These are phyloP conservation scores for Reticulitermes lucifugus DNA, from an alignment of 2,888 invertebrate genomes.

Conservation along the genomic window DNA sequence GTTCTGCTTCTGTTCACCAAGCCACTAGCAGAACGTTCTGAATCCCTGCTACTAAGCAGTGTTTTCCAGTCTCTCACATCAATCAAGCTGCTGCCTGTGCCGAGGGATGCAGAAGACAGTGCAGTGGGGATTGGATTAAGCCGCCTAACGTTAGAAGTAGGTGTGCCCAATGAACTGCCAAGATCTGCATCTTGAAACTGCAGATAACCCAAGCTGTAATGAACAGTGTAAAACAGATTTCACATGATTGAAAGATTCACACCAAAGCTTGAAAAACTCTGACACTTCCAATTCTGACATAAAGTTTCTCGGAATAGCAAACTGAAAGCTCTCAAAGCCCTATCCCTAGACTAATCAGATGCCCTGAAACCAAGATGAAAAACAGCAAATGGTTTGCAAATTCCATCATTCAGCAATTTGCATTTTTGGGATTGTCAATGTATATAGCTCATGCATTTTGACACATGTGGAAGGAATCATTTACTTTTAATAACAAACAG, in stretches of 20 bases:
- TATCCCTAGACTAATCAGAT: no score
- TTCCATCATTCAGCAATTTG: no score
- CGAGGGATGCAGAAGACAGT: constrained; percentile 26
- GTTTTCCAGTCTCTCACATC: constrained; percentile 36
- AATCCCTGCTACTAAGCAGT: background rate
- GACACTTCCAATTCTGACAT: no score
- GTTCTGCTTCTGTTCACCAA: background rate
- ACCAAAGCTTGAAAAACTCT: background rate
- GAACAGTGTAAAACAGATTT: background rate
- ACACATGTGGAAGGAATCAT: no score
- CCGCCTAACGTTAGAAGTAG: constrained; percentile 44
- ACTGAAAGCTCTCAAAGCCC: no score
- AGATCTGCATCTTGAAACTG: constrained; percentile 62
- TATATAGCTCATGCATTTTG: no score
- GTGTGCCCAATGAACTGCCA: constrained; percentile 25
- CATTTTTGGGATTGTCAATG: no score
- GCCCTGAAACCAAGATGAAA: no score
- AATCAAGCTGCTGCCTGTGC: constrained; percentile 2
- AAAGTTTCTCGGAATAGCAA: no score
- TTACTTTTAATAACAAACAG: no score
- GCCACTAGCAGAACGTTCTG: background rate
- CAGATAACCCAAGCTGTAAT: constrained; percentile 73
- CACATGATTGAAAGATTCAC: background rate
- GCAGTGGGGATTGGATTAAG: constrained; percentile 48
- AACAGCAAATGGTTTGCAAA: no score